Evolutionary conservation across 1,140 invertebrate species (phyloP).

Genomic region (Philotrypesis tridentata): DNA sequence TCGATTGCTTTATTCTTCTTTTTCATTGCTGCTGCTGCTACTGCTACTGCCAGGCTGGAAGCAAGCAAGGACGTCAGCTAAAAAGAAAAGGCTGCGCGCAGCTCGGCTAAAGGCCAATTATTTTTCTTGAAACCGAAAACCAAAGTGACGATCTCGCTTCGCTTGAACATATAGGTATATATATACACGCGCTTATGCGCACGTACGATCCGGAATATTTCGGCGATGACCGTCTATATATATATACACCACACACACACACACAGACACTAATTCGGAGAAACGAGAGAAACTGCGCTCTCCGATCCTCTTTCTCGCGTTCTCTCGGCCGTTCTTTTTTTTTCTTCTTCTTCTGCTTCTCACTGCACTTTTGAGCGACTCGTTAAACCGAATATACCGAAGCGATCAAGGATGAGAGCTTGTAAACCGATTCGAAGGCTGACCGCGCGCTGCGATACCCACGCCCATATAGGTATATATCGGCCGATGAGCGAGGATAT

Average conservation of each 20-base stretch:
- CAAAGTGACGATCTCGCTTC: neutral
- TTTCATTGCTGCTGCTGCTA: neutral
- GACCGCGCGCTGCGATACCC: neutral
- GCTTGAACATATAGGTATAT: no score
- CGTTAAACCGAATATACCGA: neutral
- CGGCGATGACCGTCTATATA: no score
- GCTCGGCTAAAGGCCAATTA: neutral
- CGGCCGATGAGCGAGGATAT: neutral
- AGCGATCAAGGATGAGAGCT: conserved; percentile 3
- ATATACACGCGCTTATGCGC: no score
- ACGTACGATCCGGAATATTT: no score
- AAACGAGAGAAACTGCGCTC: neutral
- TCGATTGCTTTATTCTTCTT: conserved; percentile 46
- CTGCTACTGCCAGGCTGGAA: no score
- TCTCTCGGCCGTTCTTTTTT: no score
- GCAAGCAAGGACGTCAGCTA: neutral
- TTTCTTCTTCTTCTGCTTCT: no score
- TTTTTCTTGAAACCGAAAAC: neutral
- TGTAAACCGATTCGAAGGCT: neutral
- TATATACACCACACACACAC: no score
- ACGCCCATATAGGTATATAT: neutral
- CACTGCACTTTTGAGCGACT: conserved; percentile 21
- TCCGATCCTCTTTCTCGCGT: neutral
- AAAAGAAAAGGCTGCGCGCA: neutral
- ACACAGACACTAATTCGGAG: conserved; percentile 7